Evolutionary conservation across 2,797 vertebrate species (phyloP).

Genomic region (Sebastes cheni): DNA sequence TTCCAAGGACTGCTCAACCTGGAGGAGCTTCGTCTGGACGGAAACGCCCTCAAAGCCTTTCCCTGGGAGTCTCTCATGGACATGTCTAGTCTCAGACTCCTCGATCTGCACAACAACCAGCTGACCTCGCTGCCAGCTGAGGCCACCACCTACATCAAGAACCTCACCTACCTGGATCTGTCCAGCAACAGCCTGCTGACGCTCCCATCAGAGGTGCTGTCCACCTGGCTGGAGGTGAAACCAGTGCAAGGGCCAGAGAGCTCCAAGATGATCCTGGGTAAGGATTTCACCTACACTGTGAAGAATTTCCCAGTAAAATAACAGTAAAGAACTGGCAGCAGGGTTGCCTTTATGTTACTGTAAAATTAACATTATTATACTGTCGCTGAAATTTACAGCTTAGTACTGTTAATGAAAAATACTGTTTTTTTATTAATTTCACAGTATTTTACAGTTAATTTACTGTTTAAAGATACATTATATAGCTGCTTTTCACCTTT

Average conservation of each 20-base stretch:
- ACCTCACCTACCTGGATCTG: conserved; percentile 94
- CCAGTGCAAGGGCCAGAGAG: conserved; percentile 83
- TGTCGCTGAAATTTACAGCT: no score
- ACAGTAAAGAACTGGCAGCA: no score
- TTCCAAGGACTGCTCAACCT: conserved; percentile 88
- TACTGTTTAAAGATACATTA: no score
- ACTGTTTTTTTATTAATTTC: no score
- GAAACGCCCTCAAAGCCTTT: conserved; percentile 89
- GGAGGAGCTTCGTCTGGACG: conserved; percentile 92
- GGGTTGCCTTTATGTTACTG: no score
- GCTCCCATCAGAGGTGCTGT: conserved; percentile 88
- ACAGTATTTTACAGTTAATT: no score
- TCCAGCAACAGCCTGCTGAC: conserved; percentile 94
- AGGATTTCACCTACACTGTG: conserved; percentile 30
- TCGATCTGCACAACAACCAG: conserved; percentile 95
- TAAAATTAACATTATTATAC: no score
- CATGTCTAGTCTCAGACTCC: conserved; percentile 89
- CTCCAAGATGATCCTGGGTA: conserved; percentile 93
- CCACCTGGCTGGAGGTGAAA: conserved; percentile 87
- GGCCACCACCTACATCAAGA: conserved; percentile 87
- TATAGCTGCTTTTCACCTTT: no score
- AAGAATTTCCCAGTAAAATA: no score
- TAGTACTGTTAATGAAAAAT: no score
- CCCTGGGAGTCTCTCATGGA: conserved; percentile 93
- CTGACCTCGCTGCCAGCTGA: conserved; percentile 87